Conservation (phyloP, 2,888 invertebrate species). For the Parasteatoda lunata region DNA sequence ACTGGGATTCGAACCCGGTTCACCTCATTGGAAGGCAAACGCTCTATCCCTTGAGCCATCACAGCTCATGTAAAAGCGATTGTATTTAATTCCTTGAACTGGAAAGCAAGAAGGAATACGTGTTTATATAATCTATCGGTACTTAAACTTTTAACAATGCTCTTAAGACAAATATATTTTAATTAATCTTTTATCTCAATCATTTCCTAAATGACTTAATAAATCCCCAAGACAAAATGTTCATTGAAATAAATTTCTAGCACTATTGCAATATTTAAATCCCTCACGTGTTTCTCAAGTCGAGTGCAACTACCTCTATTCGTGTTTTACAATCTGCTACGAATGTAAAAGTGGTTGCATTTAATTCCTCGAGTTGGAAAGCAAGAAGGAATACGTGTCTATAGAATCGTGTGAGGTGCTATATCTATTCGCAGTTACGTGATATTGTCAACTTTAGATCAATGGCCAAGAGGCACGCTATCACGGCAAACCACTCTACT, state of each 20-base stretch:
- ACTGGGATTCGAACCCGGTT: too few species aligned
- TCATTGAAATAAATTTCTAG: too few species aligned
- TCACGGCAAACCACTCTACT: constrained; percentile 44
- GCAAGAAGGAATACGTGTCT: neutral
- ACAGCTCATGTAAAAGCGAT: constrained; percentile 24
- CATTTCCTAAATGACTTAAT: too few species aligned
- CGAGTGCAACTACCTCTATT: constrained; percentile 10
- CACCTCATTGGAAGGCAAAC: too few species aligned
- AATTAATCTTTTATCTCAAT: too few species aligned
- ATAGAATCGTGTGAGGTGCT: constrained; percentile 17
- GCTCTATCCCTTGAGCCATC: too few species aligned
- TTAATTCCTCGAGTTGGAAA: constrained; percentile 25
- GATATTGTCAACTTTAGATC: constrained; percentile 65
- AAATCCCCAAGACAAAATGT: too few species aligned
- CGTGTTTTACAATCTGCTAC: constrained; percentile 27
- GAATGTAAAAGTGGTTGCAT: constrained; percentile 30
- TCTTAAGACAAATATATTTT: too few species aligned
- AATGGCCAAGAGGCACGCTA: constrained; percentile 57
- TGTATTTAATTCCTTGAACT: constrained; percentile 23
- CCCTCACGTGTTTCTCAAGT: neutral
- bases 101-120: neutral
- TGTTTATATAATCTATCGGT: neutral
- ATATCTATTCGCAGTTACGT: constrained; percentile 64
- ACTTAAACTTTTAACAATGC: too few species aligned
- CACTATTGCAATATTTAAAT: too few species aligned